Percentiles rank a stretch among this genome's conserved stretches.
Conservation (phyloP, 2,113 vertebrate species). For the Bettongia penicillata region DNA sequence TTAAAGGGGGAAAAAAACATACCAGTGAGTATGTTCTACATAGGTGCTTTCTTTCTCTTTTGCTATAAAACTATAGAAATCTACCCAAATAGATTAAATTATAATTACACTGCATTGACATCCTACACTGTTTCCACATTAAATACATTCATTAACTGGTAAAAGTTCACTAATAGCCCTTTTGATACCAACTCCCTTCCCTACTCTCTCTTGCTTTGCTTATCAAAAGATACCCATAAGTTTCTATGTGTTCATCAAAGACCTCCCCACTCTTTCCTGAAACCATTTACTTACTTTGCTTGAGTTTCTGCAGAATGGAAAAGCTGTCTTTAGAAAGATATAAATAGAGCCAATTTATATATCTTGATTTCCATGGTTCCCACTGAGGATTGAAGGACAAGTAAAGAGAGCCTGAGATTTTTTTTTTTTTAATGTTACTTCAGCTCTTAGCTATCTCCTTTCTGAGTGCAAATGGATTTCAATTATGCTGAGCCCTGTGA, state of each 20-base stretch:
- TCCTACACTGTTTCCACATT: neutral
- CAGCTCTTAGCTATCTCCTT: slow-evolving; percentile 29
- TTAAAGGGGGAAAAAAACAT: slow-evolving; percentile 45
- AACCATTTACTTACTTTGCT: neutral
- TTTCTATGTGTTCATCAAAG: neutral
- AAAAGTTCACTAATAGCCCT: slow-evolving; percentile 29
- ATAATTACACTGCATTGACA: slow-evolving; percentile 32
- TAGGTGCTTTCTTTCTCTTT: slow-evolving; percentile 18
- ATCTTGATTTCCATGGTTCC: slow-evolving; percentile 33
- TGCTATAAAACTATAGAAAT: slow-evolving; percentile 48
- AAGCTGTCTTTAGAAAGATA: slow-evolving; percentile 48
- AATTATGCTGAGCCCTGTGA: neutral
- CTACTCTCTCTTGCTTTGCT: neutral
- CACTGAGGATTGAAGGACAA: neutral
- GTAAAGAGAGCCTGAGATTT: slow-evolving; percentile 38
- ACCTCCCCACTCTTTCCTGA: neutral
- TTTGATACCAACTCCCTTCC: neutral
- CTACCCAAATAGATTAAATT: slow-evolving; percentile 56
- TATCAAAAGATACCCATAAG: neutral
- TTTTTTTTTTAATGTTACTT: slow-evolving; percentile 37
- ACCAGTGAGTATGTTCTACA: slow-evolving; percentile 31
- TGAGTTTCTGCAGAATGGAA: neutral
- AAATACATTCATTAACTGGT: slow-evolving; percentile 21
- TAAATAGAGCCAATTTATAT: slow-evolving; percentile 45
- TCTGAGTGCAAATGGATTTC: slow-evolving; percentile 57